Evolutionary conservation across 1,140 invertebrate genomes (phyloP).

Genomic region (Danaus melanippus): DNA sequence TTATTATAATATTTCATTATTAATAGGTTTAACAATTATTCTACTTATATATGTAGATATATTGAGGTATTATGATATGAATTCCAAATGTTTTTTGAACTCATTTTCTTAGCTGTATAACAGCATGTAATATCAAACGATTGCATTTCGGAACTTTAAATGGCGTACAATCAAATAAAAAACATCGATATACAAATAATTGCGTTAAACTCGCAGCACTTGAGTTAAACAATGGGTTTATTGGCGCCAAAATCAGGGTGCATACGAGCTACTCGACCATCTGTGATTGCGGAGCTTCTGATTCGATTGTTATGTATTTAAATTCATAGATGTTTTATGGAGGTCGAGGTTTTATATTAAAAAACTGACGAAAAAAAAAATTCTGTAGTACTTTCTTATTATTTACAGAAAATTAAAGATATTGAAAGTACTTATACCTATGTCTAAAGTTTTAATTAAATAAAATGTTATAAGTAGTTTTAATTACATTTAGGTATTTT

Average conservation of each 20-base stretch:
- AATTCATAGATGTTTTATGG: constrained; percentile 19
- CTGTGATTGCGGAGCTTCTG: constrained; percentile 32
- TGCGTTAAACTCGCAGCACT: constrained; percentile 53
- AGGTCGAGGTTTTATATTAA: constrained; percentile 1
- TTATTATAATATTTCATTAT: too few species aligned
- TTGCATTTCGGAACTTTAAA: constrained; percentile 34
- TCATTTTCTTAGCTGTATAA: constrained; percentile 9
- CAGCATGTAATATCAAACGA: constrained; percentile 20
- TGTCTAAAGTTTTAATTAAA: too few species aligned
- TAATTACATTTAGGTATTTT: too few species aligned
- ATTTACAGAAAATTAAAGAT: too few species aligned
- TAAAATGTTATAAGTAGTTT: too few species aligned
- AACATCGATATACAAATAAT: constrained; percentile 55
- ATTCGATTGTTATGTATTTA: constrained; percentile 20
- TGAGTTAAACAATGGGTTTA: constrained; percentile 58
- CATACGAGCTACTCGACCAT: constrained; percentile 47
- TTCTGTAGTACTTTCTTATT: too few species aligned
- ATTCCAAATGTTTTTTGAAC: not conserved
- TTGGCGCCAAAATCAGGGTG: constrained; percentile 52
- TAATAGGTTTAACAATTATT: too few species aligned
- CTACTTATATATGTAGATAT: too few species aligned
- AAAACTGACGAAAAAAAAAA: too few species aligned
- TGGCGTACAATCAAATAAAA: constrained; percentile 55
- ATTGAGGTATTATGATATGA: not conserved
- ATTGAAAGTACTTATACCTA: too few species aligned